Percentiles rank a stretch among this genome's conserved stretches.
phyloP scores from a whole-genome alignment of 2,888 invertebrate species.

The Eumerus sabulonum region DNA sequence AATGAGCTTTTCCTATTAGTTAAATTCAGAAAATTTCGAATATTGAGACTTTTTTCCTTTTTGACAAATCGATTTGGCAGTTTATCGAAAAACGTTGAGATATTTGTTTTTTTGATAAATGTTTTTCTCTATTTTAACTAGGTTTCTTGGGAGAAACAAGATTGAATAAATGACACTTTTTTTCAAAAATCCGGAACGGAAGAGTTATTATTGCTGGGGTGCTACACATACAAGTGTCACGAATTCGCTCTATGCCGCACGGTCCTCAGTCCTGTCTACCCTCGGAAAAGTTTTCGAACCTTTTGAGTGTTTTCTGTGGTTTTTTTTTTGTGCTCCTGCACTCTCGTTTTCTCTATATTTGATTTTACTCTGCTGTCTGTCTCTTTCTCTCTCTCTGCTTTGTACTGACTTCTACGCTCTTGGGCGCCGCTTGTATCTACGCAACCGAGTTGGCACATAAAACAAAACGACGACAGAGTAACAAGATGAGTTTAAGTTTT shows the following conservation, averaged over 20 bases:
- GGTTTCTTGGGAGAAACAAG: too few species aligned
- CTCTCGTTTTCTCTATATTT: constrained; percentile 6
- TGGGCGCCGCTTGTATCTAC: constrained; percentile 36
- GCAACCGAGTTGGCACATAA: constrained; percentile 49
- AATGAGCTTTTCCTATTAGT: too few species aligned
- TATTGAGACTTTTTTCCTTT: constrained; percentile 16
- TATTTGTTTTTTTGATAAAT: too few species aligned
- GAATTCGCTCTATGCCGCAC: constrained; percentile 30
- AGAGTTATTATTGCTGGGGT: constrained; percentile 42
- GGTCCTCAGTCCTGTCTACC: constrained; percentile 26
- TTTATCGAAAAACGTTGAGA: too few species aligned
- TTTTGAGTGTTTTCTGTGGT: too few species aligned
- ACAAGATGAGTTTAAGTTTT: constrained; percentile 17
- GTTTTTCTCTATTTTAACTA: too few species aligned
- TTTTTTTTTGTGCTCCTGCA: constrained; percentile 29
- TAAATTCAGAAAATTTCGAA: not conserved
- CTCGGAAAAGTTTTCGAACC: constrained; percentile 44
- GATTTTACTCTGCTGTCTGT: too few species aligned
- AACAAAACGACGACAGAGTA: constrained; percentile 37
- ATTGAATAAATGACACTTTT: constrained; percentile 17
- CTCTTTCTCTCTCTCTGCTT: too few species aligned
- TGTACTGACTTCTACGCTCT: constrained; percentile 19
- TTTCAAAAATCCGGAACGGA: constrained; percentile 38
- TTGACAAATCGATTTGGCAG: constrained; percentile 18
- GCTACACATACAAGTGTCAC: constrained; percentile 52